Conservation (phyloP, 2,888 invertebrate genomes). For the Ypsolopha sequella region DNA sequence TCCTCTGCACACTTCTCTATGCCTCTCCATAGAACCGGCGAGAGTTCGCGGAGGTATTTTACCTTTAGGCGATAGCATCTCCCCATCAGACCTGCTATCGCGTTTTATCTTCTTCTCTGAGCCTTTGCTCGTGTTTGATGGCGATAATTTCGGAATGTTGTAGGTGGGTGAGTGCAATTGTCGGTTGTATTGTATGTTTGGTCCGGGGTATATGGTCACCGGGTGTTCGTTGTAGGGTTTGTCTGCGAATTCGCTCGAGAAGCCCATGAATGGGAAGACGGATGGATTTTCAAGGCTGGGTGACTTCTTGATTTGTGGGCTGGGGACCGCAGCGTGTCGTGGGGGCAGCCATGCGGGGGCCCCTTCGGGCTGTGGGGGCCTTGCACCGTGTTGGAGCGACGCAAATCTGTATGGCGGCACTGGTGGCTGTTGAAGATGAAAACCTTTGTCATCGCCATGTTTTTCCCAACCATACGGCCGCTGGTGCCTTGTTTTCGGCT, state of each 20-base stretch:
- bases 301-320: slow-evolving; percentile 32
- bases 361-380: slow-evolving; percentile 41
- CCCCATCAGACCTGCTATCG: slow-evolving; percentile 53
- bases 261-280: slow-evolving; percentile 63
- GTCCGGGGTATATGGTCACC: slow-evolving; percentile 76
- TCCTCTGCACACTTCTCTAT: slow-evolving; percentile 82
- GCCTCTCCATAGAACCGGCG: slow-evolving; percentile 80
- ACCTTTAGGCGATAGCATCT: slow-evolving; percentile 54
- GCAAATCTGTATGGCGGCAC: slow-evolving; percentile 75
- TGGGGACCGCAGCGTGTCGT: slow-evolving; percentile 28
- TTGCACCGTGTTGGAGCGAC: slow-evolving; percentile 75
- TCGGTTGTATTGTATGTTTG: slow-evolving; percentile 48
- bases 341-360: slow-evolving; percentile 58
- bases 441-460: slow-evolving; percentile 41
- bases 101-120: slow-evolving; percentile 41
- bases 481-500: slow-evolving; percentile 83
- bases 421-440: slow-evolving; percentile 67
- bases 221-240: slow-evolving; percentile 74
- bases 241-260: slow-evolving; percentile 59
- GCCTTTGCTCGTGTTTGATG: slow-evolving; percentile 42
- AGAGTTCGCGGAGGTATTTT: slow-evolving; percentile 78
- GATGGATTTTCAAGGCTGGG: slow-evolving; percentile 57
- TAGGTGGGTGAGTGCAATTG: slow-evolving; percentile 56
- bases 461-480: slow-evolving; percentile 82
- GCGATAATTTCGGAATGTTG: slow-evolving; percentile 45